Evolutionary conservation across 2,888 invertebrate species (phyloP).

Genomic region (Baronia brevicornis): DNA sequence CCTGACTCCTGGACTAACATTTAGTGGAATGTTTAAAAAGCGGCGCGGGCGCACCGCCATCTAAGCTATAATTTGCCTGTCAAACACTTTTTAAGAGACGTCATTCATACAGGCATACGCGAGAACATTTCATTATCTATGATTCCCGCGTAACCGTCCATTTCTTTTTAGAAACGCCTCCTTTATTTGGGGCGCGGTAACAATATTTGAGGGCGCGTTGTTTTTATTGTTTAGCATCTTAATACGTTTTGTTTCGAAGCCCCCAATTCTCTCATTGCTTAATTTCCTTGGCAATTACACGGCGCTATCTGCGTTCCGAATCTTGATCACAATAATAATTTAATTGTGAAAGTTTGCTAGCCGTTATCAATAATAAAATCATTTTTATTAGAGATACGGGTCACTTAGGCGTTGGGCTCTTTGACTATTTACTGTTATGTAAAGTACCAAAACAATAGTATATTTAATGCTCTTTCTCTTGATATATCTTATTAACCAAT

Average conservation of each 20-base stretch:
- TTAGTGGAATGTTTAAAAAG: slow-evolving; percentile 12
- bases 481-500: no score
- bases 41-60: slow-evolving; percentile 24
- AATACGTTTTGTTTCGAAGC: slow-evolving; percentile 3
- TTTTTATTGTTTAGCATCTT: slow-evolving; percentile 8
- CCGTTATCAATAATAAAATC: slow-evolving; percentile 15
- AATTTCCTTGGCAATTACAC: slow-evolving; percentile 15
- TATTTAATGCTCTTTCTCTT: no score
- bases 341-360: slow-evolving; percentile 15
- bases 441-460: no score
- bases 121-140: slow-evolving; percentile 55
- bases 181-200: slow-evolving; percentile 14
- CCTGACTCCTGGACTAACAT: slow-evolving; percentile 12
- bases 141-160: slow-evolving; percentile 40
- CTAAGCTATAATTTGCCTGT: slow-evolving; percentile 59
- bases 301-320: slow-evolving; percentile 8
- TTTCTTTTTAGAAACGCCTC: slow-evolving; percentile 30
- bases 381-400: slow-evolving; percentile 8
- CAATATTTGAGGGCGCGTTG: slow-evolving; percentile 7
- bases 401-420: not conserved
- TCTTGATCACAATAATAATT: slow-evolving; percentile 13
- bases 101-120: slow-evolving; percentile 45
- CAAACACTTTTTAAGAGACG: slow-evolving; percentile 62
- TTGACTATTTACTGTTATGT: no score
- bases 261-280: slow-evolving; percentile 12